Base-by-base conservation (phyloP, 2,797 vertebrate genomes). In the Enteromius paludinosus region DNA sequence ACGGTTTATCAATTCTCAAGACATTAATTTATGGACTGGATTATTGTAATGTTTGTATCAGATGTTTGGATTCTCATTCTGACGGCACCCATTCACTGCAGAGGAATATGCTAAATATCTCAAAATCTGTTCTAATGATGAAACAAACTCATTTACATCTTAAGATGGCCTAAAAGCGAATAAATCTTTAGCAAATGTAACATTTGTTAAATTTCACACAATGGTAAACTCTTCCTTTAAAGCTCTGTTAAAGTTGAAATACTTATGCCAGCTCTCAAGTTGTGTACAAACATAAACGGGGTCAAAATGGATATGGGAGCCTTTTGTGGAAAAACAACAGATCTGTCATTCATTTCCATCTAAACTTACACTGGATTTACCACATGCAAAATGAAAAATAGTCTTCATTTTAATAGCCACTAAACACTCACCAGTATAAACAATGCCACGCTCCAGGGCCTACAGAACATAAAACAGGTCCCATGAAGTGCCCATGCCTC, bases 391-490 rank as follows among this genome's bases (percentile, higher is more conserved):
- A 45, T 59, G 18, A 43, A 38, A 38, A 59, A 78, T 41, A 23
- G 41, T 41, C 11, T 15, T 25, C 12, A 35, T 61, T 70, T 45
- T 47, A 81, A 71, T 45, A 17, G 41, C 28, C 18, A 30, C 12
- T 35, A 61, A 81, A 59, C 56, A 20, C 30, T 38, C 45, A 52
- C 30, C 70, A 65, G 41, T 41, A 17, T 62, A 74, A 74, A 49
- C 18, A 62, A 45, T 38, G 43, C 45, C 70, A 41, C 6, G 2
- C 54, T 61, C 79, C 43, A 49, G 5, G 30, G 17, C 7, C 59
- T 66, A 23, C 18, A 75, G 8, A 56, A 74, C 61, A 41, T 66
- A 75, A 74, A 66, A 75, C 61, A 41, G 33, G 8, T 75, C n/a
- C 23, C 20, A 41, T 14, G 20, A 65, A 65, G n/a, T 0, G 12